phyloP scores from a whole-genome alignment of 2,888 invertebrate species.

The Drosophila tripunctata region DNA sequence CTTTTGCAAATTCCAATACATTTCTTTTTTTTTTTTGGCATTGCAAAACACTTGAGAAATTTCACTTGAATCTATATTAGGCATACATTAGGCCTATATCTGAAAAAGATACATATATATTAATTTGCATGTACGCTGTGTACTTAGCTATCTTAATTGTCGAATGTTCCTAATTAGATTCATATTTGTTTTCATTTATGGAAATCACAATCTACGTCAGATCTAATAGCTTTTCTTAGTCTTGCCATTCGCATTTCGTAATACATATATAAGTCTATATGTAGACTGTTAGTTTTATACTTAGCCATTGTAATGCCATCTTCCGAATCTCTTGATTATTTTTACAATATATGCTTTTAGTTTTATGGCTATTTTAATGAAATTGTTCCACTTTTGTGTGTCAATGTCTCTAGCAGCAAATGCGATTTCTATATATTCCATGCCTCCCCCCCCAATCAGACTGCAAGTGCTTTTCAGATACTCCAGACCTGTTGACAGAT shows the following conservation, averaged over 20 bases:
- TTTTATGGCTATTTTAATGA: conserved; percentile 30
- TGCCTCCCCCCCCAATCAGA: not conserved
- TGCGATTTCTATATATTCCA: conserved; percentile 2
- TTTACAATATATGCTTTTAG: conserved; percentile 23
- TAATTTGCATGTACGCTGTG: conserved; percentile 33
- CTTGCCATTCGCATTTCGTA: conserved; percentile 3
- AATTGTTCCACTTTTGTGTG: conserved; percentile 14
- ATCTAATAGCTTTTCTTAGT: conserved; percentile 7
- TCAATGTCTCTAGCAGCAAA: conserved; percentile 12
- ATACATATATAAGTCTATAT: not conserved
- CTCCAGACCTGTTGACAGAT: conserved; percentile 1
- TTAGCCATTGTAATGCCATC: conserved; percentile 19
- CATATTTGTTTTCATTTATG: conserved; percentile 6
- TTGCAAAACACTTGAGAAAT: conserved; percentile 43
- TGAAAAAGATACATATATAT: conserved; percentile 6
- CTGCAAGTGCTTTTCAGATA: conserved; percentile 3
- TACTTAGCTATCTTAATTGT: conserved; percentile 33
- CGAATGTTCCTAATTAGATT: conserved; percentile 42
- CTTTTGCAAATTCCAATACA: not conserved
- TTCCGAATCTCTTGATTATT: conserved; percentile 5
- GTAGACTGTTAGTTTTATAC: conserved; percentile 1
- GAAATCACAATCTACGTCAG: conserved; percentile 20
- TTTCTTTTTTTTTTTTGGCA: conserved; percentile 13
- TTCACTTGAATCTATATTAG: conserved; percentile 35
- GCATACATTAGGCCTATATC: conserved; percentile 19